phyloP scores from a whole-genome alignment of 2,797 vertebrate genomes.

The Lutjanus campechanus region DNA sequence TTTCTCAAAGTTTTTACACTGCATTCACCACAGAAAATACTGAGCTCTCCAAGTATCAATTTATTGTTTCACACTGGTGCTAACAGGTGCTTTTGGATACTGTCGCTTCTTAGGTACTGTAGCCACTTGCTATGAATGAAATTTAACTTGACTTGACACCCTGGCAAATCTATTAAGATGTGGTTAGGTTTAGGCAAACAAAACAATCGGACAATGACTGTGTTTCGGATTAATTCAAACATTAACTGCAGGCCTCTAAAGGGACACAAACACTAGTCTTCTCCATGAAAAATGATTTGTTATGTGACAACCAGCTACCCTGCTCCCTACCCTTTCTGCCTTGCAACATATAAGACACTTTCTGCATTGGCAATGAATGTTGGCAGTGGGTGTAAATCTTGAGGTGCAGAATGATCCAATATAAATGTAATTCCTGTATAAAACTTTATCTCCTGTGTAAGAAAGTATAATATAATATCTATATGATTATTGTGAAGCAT shows the following conservation, averaged over 20 bases:
- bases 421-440: neutral
- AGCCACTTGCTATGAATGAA: too few relatives aligned
- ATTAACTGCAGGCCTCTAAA: neutral
- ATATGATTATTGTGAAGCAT: neutral
- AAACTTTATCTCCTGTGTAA: neutral
- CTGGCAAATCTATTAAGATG: too few relatives aligned
- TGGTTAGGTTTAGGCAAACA: too few relatives aligned
- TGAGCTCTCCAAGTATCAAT: too few relatives aligned
- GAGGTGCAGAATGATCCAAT: neutral
- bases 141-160: too few relatives aligned
- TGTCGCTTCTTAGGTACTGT: too few relatives aligned
- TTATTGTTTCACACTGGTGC: too few relatives aligned
- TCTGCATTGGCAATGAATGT: neutral
- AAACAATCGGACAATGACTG: too few relatives aligned
- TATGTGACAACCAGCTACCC: neutral
- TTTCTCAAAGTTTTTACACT: too few relatives aligned
- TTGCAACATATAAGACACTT: neutral
- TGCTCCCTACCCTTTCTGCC: neutral
- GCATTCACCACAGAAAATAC: too few relatives aligned
- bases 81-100: too few relatives aligned
- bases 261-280: neutral
- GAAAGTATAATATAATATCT: neutral
- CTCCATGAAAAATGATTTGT: neutral
- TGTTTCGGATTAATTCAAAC: neutral
- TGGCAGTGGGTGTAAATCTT: fast-evolving